phyloP scores from a whole-genome alignment of 2,888 invertebrate genomes.

The Teleogryllus oceanicus region DNA sequence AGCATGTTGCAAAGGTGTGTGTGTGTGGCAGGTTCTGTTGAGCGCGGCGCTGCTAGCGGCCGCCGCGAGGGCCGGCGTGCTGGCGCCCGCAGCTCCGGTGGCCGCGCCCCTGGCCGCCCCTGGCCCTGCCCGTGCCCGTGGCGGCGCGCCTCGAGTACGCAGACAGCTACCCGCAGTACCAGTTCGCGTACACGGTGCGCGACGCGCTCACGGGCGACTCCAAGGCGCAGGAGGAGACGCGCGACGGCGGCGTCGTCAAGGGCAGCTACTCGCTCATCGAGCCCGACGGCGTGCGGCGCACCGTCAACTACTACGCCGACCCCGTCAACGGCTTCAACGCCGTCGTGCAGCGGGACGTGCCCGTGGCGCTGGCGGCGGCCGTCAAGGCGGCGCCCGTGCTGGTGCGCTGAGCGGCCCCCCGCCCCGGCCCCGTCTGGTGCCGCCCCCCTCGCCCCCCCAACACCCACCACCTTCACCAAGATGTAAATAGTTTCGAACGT shows the following conservation, averaged over 20 bases:
- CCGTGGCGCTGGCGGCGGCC: conserved; percentile 37
- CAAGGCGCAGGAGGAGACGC: conserved; percentile 42
- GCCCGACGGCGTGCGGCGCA: conserved; percentile 43
- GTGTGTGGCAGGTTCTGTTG: neutral
- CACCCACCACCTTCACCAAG: neutral
- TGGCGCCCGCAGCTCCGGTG: conserved; percentile 33
- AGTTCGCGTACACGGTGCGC: conserved; percentile 38
- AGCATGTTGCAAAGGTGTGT: neutral
- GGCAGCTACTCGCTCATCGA: conserved; percentile 44
- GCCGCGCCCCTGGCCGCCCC: conserved; percentile 38
- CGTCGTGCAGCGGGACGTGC: conserved; percentile 42
- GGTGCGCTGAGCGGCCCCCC: neutral
- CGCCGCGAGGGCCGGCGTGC: conserved; percentile 26
- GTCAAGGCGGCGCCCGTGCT: conserved; percentile 30
- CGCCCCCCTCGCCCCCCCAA: neutral
- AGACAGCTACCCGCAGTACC: conserved; percentile 38
- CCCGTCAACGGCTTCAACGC: conserved; percentile 46
- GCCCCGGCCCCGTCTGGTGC: neutral
- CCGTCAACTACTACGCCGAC: conserved; percentile 47
- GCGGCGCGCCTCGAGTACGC: conserved; percentile 37
- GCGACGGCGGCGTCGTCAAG: conserved; percentile 44
- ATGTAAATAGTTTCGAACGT: neutral
- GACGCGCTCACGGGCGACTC: conserved; percentile 43
- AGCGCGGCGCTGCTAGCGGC: conserved; percentile 22
- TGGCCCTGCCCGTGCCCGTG: conserved; percentile 34